Evolutionary conservation across 2,113 vertebrate species (phyloP).

Genomic region (Carassius auratus): DNA sequence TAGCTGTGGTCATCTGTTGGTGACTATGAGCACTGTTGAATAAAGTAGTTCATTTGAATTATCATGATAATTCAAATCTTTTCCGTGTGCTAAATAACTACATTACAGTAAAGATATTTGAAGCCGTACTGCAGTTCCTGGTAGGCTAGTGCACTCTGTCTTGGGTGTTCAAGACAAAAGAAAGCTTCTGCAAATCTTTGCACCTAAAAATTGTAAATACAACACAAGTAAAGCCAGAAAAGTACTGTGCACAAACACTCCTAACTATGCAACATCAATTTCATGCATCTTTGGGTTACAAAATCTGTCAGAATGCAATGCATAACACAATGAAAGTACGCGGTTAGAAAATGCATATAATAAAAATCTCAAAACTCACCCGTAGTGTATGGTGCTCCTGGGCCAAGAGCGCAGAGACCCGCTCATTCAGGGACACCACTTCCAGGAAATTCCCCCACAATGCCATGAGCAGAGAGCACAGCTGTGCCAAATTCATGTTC

Average conservation of each 20-base stretch:
- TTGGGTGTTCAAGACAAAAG: constrained; percentile 97
- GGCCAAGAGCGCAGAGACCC: constrained; percentile 84
- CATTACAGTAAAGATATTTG: not conserved
- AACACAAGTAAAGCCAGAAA: not conserved
- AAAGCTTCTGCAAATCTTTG: constrained; percentile 96
- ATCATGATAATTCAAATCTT: not conserved
- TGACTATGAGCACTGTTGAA: constrained; percentile 92
- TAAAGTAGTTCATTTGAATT: constrained; percentile 1
- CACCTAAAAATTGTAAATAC: constrained; percentile 78
- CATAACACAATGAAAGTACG: not conserved
- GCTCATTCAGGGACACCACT: constrained; percentile 89
- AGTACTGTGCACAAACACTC: not conserved
- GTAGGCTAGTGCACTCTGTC: constrained; percentile 92
- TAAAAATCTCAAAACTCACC: constrained; percentile 74
- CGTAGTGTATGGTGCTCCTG: constrained; percentile 92
- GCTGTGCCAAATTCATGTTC: constrained; percentile 98
- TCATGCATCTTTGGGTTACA: not conserved
- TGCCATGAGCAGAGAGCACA: constrained; percentile 98
- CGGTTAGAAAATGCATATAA: not conserved
- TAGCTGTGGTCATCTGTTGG: constrained; percentile 94
- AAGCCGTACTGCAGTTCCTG: constrained; percentile 94
- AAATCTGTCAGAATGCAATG: not conserved
- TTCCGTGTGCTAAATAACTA: not conserved
- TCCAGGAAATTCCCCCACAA: constrained; percentile 98
- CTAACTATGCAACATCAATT: not conserved